phyloP scores from a whole-genome alignment of 2,797 vertebrate genomes.

The Erpetoichthys calabaricus region DNA sequence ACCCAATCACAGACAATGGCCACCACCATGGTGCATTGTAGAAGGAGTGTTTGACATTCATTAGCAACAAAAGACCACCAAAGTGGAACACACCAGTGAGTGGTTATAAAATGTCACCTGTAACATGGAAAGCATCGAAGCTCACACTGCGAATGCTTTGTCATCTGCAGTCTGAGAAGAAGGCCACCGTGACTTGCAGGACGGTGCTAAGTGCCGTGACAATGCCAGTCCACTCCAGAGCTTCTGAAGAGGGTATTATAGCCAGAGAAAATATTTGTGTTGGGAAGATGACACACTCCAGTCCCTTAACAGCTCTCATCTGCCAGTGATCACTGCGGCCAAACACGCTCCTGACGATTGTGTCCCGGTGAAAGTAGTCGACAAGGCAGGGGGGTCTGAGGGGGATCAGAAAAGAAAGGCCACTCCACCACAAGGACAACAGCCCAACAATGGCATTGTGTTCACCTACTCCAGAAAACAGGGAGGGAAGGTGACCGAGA shows the following conservation, averaged over 20 bases:
- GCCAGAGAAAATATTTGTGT: slow-evolving; percentile 53
- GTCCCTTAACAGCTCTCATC: slow-evolving; percentile 50
- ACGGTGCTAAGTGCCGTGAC: slow-evolving; percentile 31
- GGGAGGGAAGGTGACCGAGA: slow-evolving; percentile 41
- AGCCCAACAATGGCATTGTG: slow-evolving; percentile 44
- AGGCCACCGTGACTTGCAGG: slow-evolving; percentile 22
- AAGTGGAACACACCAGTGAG: too few species aligned
- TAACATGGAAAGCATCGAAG: too few species aligned
- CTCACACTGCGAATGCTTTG: too few species aligned
- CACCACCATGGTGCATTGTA: too few species aligned
- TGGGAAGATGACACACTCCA: slow-evolving; percentile 60
- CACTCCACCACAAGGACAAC: slow-evolving; percentile 18
- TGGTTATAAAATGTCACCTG: too few species aligned
- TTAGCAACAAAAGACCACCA: too few species aligned
- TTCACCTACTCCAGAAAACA: slow-evolving; percentile 41
- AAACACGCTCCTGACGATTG: slow-evolving; percentile 37
- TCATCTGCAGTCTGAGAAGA: slow-evolving; percentile 18
- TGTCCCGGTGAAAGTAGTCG: slow-evolving; percentile 15
- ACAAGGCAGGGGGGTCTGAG: slow-evolving; percentile 19
- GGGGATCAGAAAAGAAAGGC: slow-evolving; percentile 36
- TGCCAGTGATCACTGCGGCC: slow-evolving; percentile 29
- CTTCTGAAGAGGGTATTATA: slow-evolving; percentile 64
- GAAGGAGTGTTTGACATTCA: too few species aligned
- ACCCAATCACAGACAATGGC: too few species aligned
- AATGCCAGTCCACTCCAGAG: slow-evolving; percentile 55